A percentile compares a stretch with the other conserved stretches of the same genome.
Conservation (phyloP, 2,113 vertebrate genomes). For the Pleuronectes platessa region DNA sequence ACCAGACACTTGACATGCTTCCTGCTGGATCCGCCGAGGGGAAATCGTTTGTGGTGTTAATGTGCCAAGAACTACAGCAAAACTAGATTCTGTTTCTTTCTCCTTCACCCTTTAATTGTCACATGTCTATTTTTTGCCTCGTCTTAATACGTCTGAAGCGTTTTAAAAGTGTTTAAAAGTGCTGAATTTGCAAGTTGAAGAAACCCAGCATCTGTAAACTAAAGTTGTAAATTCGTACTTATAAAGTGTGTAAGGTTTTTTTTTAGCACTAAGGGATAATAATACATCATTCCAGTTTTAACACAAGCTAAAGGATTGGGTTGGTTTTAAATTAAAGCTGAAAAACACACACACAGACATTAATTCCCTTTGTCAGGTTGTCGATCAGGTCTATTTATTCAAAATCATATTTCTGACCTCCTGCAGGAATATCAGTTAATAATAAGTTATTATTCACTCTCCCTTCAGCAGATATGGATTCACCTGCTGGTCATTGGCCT, state of each 20-base stretch:
- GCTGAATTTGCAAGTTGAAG: too few relatives aligned
- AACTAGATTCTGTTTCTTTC: neutral
- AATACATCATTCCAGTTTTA: neutral
- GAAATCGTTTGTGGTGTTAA: conserved; percentile 2
- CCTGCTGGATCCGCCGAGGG: neutral
- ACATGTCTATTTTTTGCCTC: neutral
- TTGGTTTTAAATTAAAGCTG: neutral
- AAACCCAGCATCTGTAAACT: neutral
- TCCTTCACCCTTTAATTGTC: neutral
- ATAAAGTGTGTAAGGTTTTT: neutral
- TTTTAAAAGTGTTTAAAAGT: too few relatives aligned
- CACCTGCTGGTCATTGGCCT: too few relatives aligned
- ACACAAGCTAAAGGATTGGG: neutral
- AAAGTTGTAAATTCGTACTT: neutral
- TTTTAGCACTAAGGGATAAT: neutral
- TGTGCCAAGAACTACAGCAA: neutral
- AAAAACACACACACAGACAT: neutral
- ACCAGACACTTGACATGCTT: conserved; percentile 6
- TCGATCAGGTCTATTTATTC: neutral
- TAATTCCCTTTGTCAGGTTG: neutral
- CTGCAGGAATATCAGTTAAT: neutral
- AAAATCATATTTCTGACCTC: neutral
- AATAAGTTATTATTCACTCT: neutral
- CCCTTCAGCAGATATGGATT: too few relatives aligned
- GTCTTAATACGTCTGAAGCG: neutral